A percentile compares a stretch with the other conserved stretches of the same genome.
Conservation (phyloP, 2,797 vertebrate species). For the Muscicapa comitata region DNA sequence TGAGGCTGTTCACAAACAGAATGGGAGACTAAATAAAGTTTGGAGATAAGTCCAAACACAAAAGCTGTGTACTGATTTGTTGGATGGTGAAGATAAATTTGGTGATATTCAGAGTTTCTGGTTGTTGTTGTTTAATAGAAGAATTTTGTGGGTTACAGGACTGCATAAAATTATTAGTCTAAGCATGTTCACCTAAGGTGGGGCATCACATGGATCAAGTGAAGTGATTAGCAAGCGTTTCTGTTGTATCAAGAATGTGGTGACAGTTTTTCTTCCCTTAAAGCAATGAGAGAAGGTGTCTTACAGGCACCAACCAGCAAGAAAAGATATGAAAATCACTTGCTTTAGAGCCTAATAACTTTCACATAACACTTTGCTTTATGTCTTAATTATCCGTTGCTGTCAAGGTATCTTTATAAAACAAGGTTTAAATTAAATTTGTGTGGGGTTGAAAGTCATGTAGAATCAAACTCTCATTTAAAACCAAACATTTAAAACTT, state of each 20-base stretch:
- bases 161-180: neutral
- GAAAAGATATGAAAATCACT: neutral
- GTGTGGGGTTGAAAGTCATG: neutral
- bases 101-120: neutral
- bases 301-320: neutral
- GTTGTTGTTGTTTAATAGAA: neutral
- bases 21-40: neutral
- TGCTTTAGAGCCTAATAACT: neutral
- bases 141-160: neutral
- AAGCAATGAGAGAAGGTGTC: neutral
- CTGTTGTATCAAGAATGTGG: neutral
- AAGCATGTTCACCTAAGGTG: neutral
- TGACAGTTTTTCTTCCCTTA: neutral
- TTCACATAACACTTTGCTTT: neutral
- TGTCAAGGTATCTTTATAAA: neutral
- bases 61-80: neutral
- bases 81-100: neutral
- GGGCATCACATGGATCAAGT: neutral
- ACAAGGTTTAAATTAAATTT: neutral
- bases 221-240: neutral
- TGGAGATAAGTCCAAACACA: neutral
- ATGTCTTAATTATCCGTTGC: constrained; percentile 3
- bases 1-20: neutral
- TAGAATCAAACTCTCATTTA: neutral
- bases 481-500: neutral